A percentile compares a stretch with the other conserved stretches of the same genome.
These are phyloP conservation scores for Acromyrmex echinatior DNA, from an alignment of 1,140 invertebrate species.

Conservation along the genomic window DNA sequence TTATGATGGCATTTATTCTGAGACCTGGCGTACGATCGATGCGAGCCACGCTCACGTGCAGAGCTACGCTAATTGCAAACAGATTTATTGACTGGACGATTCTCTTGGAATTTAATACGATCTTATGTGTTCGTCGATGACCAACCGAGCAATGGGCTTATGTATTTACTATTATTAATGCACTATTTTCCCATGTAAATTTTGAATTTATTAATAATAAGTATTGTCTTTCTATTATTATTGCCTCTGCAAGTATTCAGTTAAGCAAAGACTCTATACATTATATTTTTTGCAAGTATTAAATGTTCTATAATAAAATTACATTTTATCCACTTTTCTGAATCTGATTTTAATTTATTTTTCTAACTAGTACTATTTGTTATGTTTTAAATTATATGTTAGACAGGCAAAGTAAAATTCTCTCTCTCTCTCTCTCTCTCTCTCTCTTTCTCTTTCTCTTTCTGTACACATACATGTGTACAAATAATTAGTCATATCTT, in stretches of 20 bases:
- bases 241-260: conserved; percentile 14
- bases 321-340: background rate
- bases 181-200: conserved; percentile 47
- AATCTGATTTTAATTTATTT: background rate
- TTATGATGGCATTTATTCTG: conserved; percentile 84
- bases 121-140: conserved; percentile 41
- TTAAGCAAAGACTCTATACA: background rate
- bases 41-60: conserved; percentile 81
- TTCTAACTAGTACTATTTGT: background rate
- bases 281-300: background rate
- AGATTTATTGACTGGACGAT: conserved; percentile 84
- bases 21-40: conserved; percentile 57
- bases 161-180: conserved; percentile 25
- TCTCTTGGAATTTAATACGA: conserved; percentile 75
- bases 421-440: background rate
- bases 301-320: background rate
- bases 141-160: background rate
- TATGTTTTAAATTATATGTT: background rate
- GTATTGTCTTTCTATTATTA: conserved; percentile 21
- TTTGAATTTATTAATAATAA: conserved; percentile 20
- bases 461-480: background rate
- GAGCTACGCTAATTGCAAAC: conserved; percentile 85
- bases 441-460: background rate
- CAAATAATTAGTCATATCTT: background rate
- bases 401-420: background rate